Percentiles rank a stretch among this genome's conserved stretches.
phyloP scores from a whole-genome alignment of 2,797 vertebrate genomes.

The Lepidocolaptes lacrymiger region DNA sequence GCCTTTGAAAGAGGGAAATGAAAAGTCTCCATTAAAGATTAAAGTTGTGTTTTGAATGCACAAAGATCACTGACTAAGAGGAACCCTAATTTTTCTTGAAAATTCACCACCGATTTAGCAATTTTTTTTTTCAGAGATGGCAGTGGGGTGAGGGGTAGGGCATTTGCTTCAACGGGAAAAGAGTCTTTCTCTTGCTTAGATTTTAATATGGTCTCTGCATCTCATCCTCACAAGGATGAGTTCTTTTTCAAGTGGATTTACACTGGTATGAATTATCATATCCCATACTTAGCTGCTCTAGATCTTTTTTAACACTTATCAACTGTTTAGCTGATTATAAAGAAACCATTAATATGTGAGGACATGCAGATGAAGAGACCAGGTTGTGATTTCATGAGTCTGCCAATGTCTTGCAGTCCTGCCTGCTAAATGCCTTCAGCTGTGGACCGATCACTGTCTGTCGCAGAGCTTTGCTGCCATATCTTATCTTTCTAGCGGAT shows the following conservation, averaged over 20 bases:
- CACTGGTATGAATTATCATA: not conserved
- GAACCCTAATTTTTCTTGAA: not conserved
- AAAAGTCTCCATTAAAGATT: not conserved
- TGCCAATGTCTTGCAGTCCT: not conserved
- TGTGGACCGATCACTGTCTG: accelerated
- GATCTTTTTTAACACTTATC: not conserved
- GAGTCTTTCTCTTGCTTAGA: not conserved
- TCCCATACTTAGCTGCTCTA: not conserved
- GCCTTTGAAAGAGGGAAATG: not conserved
- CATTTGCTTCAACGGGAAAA: not conserved
- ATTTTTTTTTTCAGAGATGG: not conserved
- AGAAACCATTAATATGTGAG: not conserved
- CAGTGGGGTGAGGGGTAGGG: accelerated
- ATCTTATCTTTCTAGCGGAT: not conserved
- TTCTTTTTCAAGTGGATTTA: not conserved
- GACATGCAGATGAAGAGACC: not conserved
- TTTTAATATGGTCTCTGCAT: not conserved
- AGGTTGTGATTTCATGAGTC: accelerated
- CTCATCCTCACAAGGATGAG: not conserved
- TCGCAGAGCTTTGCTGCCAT: accelerated
- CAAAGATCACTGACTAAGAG: not conserved
- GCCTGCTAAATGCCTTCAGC: not conserved
- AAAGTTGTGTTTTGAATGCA: not conserved
- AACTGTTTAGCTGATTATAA: not conserved
- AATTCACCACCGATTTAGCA: not conserved